Percentiles rank a stretch among this genome's conserved stretches.
Conservation (phyloP, 2,113 vertebrate genomes). For the Bostrychus sinensis region DNA sequence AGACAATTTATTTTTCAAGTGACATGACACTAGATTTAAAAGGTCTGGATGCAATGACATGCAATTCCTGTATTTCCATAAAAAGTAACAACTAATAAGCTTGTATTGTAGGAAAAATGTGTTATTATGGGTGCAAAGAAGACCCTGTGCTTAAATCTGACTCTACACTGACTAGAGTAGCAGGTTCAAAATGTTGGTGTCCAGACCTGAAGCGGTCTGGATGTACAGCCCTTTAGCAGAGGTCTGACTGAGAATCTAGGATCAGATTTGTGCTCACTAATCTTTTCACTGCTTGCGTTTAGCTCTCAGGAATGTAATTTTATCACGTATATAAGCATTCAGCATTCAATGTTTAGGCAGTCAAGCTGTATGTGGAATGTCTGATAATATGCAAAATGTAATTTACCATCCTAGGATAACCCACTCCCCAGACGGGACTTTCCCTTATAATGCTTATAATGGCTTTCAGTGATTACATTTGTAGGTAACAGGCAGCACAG, state of each 20-base stretch:
- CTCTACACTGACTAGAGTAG: conserved; percentile 10
- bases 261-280: conserved; percentile 19
- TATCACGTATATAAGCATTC: conserved; percentile 10
- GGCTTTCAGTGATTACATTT: conserved; percentile 55
- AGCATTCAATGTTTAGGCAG: conserved; percentile 5
- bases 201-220: conserved; percentile 41
- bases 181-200: conserved; percentile 39
- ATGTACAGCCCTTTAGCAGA: conserved; percentile 66
- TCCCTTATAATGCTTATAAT: conserved; percentile 41
- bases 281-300: conserved; percentile 31
- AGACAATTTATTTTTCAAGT: conserved; percentile 8
- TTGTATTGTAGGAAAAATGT: conserved; percentile 10
- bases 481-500: conserved; percentile 67
- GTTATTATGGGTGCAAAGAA: conserved; percentile 23
- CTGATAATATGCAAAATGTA: conserved; percentile 35
- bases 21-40: conserved; percentile 1
- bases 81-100: conserved; percentile 1
- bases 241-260: conserved; percentile 23
- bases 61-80: conserved; percentile 2
- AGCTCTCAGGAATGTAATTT: conserved; percentile 20
- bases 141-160: conserved; percentile 45
- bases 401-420: conserved; percentile 8
- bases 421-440: conserved; percentile 14
- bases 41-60: conserved; percentile 8
- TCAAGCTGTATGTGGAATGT: conserved; percentile 45